Evolutionary conservation across 2,113 vertebrate species (phyloP).

Genomic region (Spheniscus mendiculus): DNA sequence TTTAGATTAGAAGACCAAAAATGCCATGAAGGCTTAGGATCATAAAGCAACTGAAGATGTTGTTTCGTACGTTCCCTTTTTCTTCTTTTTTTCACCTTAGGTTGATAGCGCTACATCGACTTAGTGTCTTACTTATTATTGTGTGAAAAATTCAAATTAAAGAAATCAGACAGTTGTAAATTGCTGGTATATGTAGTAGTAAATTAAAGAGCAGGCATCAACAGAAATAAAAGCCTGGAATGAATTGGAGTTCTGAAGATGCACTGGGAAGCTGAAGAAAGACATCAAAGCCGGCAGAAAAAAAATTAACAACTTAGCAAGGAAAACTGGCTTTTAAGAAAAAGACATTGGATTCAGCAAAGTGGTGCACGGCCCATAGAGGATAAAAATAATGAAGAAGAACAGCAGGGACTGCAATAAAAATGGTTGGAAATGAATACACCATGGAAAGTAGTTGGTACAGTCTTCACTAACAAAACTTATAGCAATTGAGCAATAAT

Average conservation of each 20-base stretch:
- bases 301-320: slow-evolving; percentile 43
- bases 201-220: slow-evolving; percentile 58
- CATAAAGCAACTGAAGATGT: neutral
- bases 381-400: slow-evolving; percentile 50
- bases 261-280: slow-evolving; percentile 40
- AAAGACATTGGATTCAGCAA: slow-evolving; percentile 1
- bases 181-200: slow-evolving; percentile 47
- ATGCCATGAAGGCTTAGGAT: neutral
- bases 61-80: neutral
- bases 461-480: neutral
- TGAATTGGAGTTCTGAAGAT: slow-evolving; percentile 53
- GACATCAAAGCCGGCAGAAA: slow-evolving; percentile 56
- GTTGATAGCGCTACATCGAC: neutral
- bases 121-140: slow-evolving; percentile 29
- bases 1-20: slow-evolving; percentile 19
- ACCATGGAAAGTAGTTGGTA: neutral
- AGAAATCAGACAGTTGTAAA: slow-evolving; percentile 57
- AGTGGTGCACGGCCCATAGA: neutral
- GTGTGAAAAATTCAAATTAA: slow-evolving; percentile 52
- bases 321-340: slow-evolving; percentile 57
- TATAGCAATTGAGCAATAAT: neutral
- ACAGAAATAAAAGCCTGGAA: slow-evolving; percentile 61
- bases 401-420: neutral
- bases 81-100: neutral
- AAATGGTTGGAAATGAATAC: slow-evolving; percentile 11